phyloP scores from a whole-genome alignment of 2,113 vertebrate genomes.

The Macrotus californicus region DNA sequence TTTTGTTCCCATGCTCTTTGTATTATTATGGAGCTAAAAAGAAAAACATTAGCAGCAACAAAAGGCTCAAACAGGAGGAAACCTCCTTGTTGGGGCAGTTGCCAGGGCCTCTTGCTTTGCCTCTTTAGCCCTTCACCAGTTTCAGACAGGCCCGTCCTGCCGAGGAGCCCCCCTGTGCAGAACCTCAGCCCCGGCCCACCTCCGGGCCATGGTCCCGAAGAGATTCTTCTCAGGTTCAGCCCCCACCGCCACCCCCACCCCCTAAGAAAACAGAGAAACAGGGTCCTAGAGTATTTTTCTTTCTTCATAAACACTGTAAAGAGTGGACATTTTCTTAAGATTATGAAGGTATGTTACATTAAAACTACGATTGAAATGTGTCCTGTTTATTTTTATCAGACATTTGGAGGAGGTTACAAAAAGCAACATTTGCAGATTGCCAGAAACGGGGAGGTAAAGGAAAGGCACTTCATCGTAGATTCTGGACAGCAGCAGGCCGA shows the following conservation, averaged over 20 bases:
- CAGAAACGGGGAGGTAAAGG: background rate
- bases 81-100: background rate
- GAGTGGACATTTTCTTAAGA: background rate
- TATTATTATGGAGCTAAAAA: background rate
- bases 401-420: background rate
- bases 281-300: background rate
- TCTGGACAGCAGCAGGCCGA: background rate
- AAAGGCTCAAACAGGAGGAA: background rate
- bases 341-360: background rate
- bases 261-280: background rate
- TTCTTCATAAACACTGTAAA: background rate
- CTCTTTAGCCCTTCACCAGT: background rate
- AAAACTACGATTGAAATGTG: background rate
- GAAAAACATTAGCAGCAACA: background rate
- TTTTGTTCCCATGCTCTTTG: background rate
- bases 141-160: background rate
- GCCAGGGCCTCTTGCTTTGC: background rate
- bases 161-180: background rate
- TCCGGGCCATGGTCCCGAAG: background rate
- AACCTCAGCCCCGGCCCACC: too few relatives aligned
- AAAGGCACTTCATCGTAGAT: background rate
- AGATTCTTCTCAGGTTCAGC: background rate
- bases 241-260: rapidly evolving
- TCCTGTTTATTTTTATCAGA: background rate
- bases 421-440: background rate